A percentile compares a stretch with the other conserved stretches of the same genome.
phyloP scores from a whole-genome alignment of 2,888 invertebrate genomes.

The Falcaria lacertinaria region DNA sequence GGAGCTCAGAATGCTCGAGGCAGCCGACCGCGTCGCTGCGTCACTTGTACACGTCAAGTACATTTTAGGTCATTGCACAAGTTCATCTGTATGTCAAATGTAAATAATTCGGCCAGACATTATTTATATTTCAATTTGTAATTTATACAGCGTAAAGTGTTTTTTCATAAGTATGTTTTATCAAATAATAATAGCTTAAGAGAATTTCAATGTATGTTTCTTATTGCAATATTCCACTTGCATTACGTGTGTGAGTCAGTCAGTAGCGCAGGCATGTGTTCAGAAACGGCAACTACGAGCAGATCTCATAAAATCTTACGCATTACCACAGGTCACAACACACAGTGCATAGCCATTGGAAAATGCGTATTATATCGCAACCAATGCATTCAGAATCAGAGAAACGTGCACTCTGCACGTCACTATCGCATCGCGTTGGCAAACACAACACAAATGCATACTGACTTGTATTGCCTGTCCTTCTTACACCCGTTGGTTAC shows the following conservation, averaged over 20 bases:
- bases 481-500: conserved; percentile 43
- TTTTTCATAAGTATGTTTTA: too few species aligned
- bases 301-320: conserved; percentile 20
- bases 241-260: background rate
- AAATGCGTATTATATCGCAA: conserved; percentile 32
- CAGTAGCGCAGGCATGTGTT: background rate
- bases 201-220: background rate
- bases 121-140: too few species aligned
- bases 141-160: too few species aligned
- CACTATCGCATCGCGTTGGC: conserved; percentile 38
- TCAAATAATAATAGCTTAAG: too few species aligned
- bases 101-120: too few species aligned
- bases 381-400: conserved; percentile 11
- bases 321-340: conserved; percentile 24
- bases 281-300: conserved; percentile 7
- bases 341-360: conserved; percentile 33
- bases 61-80: conserved; percentile 45
- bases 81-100: conserved; percentile 14
- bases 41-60: conserved; percentile 34
- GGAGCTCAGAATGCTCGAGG: conserved; percentile 47
- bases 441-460: conserved; percentile 46
- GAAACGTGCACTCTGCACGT: conserved; percentile 39
- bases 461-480: conserved; percentile 29
- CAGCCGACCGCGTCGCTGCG: conserved; percentile 35
- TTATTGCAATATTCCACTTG: background rate